These are phyloP conservation scores for Andricus curvator DNA, from an alignment of 2,888 invertebrate genomes.

Conservation along the genomic window DNA sequence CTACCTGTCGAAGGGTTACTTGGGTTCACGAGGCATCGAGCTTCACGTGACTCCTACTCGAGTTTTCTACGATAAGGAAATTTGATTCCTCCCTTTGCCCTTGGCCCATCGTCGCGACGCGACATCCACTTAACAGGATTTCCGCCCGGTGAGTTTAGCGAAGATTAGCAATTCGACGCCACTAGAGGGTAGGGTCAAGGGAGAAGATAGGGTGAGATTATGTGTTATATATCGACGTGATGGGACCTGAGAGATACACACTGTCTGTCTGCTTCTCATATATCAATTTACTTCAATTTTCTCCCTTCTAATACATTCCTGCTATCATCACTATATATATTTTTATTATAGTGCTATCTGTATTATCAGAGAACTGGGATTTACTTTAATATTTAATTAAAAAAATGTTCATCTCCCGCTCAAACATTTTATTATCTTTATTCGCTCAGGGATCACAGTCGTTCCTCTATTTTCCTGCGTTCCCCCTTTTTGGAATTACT, in stretches of 20 bases:
- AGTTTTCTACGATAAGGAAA: slow-evolving; percentile 59
- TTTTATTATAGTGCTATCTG: neutral
- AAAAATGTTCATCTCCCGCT: neutral
- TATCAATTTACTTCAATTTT: slow-evolving; percentile 16
- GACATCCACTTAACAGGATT: slow-evolving; percentile 64
- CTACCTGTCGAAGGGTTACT: slow-evolving; percentile 1
- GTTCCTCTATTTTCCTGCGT: no score
- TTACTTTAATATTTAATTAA: neutral
- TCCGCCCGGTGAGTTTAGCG: slow-evolving; percentile 61
- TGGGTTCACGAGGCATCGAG: slow-evolving; percentile 1
- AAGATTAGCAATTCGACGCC: slow-evolving; percentile 63
- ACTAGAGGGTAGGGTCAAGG: slow-evolving; percentile 28
- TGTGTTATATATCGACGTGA: slow-evolving; percentile 4
- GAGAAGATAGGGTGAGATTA: slow-evolving; percentile 24
- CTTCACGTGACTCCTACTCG: slow-evolving; percentile 48
- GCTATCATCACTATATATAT: neutral
- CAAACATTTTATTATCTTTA: neutral
- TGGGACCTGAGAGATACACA: slow-evolving; percentile 1
- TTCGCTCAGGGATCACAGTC: no score
- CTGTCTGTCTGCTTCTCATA: neutral
- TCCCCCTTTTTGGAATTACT: no score
- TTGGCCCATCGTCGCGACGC: slow-evolving; percentile 55
- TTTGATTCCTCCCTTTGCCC: slow-evolving; percentile 52
- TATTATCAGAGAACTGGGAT: neutral
- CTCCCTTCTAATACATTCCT: neutral